phyloP scores from a whole-genome alignment of 2,797 vertebrate genomes.

The Esox lucius region DNA sequence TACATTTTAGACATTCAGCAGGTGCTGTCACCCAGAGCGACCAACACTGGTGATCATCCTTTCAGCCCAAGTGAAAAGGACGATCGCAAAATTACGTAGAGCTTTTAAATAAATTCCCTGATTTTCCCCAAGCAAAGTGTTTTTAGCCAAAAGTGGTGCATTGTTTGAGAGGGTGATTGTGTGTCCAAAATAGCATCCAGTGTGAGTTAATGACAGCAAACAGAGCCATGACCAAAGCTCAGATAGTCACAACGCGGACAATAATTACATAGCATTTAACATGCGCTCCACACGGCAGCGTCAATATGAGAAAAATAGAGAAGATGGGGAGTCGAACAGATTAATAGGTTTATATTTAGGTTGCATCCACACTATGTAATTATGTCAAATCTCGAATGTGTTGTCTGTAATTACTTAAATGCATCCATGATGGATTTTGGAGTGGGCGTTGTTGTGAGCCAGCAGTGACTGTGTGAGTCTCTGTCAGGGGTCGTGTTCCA shows the following conservation, averaged over 20 bases:
- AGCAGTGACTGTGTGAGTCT: not conserved
- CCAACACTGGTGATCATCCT: too few relatives aligned
- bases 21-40: too few relatives aligned
- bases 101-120: too few relatives aligned
- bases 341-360: conserved; percentile 64
- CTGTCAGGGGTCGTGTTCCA: not conserved
- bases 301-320: conserved; percentile 72
- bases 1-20: too few relatives aligned
- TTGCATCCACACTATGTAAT: conserved; percentile 55
- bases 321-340: conserved; percentile 63
- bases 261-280: conserved; percentile 70
- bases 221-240: conserved; percentile 63
- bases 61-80: too few relatives aligned
- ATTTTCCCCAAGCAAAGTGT: too few relatives aligned
- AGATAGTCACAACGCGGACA: conserved; percentile 68
- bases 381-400: conserved; percentile 35
- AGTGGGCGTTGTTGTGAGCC: not conserved
- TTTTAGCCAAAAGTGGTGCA: too few relatives aligned
- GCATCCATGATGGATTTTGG: not conserved
- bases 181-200: not conserved
- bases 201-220: conserved; percentile 52
- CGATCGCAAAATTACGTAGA: too few relatives aligned
- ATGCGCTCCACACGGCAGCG: conserved; percentile 53
- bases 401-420: not conserved
- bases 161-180: not conserved